A percentile compares a stretch with the other conserved stretches of the same genome.
Conservation (phyloP, 1,140 invertebrate genomes). For the Trichomalopsis sarcophagae region DNA sequence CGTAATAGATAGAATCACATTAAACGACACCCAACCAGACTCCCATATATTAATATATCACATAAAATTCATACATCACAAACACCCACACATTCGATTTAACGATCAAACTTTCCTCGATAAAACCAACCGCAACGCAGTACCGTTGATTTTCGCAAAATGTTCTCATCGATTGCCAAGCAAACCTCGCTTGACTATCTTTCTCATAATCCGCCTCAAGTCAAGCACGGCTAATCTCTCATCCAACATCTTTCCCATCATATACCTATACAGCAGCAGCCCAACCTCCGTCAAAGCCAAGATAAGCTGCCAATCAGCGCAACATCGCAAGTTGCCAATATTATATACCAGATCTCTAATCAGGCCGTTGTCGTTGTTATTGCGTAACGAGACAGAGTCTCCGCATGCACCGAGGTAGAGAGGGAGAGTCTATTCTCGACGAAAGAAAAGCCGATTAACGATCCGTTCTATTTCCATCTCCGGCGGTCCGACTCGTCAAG, state of each 20-base stretch:
- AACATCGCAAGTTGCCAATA: neutral
- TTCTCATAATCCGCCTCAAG: neutral
- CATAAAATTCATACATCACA: too few relatives aligned
- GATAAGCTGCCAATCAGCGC: neutral
- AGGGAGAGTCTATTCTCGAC: neutral
- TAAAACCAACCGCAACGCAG: neutral
- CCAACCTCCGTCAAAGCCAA: neutral
- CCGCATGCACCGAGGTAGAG: neutral
- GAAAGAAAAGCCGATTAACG: constrained; percentile 41
- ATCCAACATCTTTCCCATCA: neutral
- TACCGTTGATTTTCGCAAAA: neutral
- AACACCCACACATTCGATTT: too few relatives aligned
- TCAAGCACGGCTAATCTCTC: neutral
- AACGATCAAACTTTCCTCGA: too few relatives aligned
- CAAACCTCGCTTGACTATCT: neutral
- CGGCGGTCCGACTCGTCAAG: constrained; percentile 13
- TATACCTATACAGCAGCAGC: too few relatives aligned
- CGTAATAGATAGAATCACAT: too few relatives aligned
- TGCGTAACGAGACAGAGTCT: neutral
- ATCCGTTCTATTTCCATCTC: constrained; percentile 39
- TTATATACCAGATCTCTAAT: neutral
- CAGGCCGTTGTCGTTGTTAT: neutral
- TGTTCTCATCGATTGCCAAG: neutral
- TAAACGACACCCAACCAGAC: too few relatives aligned
- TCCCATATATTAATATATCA: too few relatives aligned